Percentiles rank a stretch among this genome's conserved stretches.
Conservation (phyloP, 2,888 invertebrate species). For the Pristionchus maxplancki region DNA sequence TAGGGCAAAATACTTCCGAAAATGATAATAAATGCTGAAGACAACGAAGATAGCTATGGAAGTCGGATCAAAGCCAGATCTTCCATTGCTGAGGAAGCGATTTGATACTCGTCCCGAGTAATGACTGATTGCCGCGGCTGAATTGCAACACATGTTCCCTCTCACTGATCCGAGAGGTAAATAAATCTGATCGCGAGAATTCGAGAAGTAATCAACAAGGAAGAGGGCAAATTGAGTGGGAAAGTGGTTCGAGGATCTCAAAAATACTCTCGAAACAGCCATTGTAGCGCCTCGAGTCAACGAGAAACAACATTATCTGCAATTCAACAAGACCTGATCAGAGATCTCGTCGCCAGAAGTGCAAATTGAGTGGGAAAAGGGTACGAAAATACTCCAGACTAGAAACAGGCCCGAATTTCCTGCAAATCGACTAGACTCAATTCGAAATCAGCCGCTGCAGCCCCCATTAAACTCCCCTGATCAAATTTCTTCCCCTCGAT, state of each 20-base stretch:
- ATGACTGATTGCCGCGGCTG: constrained; percentile 17
- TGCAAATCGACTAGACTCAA: constrained; percentile 13
- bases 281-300: too few species aligned
- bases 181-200: constrained; percentile 28
- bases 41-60: too few species aligned
- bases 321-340: too few species aligned
- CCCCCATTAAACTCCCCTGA: constrained; percentile 31
- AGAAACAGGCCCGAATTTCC: background rate
- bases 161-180: constrained; percentile 14
- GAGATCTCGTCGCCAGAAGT: too few species aligned
- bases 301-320: too few species aligned
- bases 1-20: too few species aligned
- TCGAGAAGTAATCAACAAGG: background rate
- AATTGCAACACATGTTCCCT: constrained; percentile 38
- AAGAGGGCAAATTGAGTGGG: background rate
- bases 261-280: too few species aligned
- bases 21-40: background rate
- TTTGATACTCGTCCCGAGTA: background rate
- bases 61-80: too few species aligned
- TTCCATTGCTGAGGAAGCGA: too few species aligned
- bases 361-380: too few species aligned
- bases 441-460: background rate
- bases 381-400: too few species aligned
- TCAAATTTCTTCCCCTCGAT: constrained; percentile 24
- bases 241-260: background rate